Evolutionary conservation across 2,888 invertebrate species (phyloP).

Genomic region (Spialia ferax): DNA sequence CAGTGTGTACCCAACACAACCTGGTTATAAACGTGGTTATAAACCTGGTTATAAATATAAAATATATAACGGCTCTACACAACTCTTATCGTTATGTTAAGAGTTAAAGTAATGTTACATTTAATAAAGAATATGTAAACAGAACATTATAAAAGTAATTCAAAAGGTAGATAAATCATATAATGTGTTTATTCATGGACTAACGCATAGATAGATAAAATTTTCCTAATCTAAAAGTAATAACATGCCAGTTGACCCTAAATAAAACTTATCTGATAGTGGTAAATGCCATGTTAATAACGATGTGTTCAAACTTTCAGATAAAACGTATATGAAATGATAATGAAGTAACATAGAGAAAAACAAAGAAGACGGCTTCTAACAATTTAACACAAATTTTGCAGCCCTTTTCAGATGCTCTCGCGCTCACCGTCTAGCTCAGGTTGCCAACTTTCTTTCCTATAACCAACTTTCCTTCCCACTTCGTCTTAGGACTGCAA

Average conservation of each 20-base stretch:
- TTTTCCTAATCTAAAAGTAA: not conserved
- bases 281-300: conserved; percentile 10
- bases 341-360: not conserved
- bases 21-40: too few relatives aligned
- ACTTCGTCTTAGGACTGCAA: too few relatives aligned
- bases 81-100: not conserved
- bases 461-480: too few relatives aligned
- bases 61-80: too few relatives aligned
- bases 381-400: too few relatives aligned
- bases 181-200: not conserved
- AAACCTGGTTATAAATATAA: too few relatives aligned
- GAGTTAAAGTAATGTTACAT: too few relatives aligned
- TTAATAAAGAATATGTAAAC: not conserved
- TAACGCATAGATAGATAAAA: not conserved
- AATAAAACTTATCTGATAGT: conserved; percentile 16
- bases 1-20: too few relatives aligned
- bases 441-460: too few relatives aligned
- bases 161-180: not conserved
- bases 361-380: not conserved
- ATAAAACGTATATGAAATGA: not conserved
- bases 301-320: conserved; percentile 1
- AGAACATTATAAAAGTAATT: not conserved
- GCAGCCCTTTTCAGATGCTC: too few relatives aligned
- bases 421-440: too few relatives aligned
- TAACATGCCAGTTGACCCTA: conserved; percentile 10